Evolutionary conservation across 1,140 invertebrate species (phyloP), one percentile per base, ranked within the genome.

Genomic region (Diachasmimorpha longicaudata): DNA sequence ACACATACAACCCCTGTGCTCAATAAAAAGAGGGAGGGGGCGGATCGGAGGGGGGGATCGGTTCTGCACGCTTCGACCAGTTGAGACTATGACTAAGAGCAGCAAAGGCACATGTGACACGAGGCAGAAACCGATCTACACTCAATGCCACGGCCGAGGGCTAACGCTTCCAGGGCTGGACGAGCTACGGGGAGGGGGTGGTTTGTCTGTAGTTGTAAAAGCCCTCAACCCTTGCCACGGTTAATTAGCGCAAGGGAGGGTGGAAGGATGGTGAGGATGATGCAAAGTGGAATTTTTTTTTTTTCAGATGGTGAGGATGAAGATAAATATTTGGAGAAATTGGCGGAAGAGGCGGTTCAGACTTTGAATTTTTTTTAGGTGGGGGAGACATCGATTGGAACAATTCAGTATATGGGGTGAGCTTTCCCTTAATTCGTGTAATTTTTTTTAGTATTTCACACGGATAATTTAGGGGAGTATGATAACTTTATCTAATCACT

Each of bases 81-180:
- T 42, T 74, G 73, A 69, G 58, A 39, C 81, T 83, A 83, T 83
- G 82, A 83, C 82, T 83, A 83, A 83, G 82, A 83, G 82, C 80
- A 48, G 76, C 69, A 58, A 81, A 42, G 77, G 80, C 63, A 79
- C 46, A 31, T 79, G 81, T 79, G 79, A 81, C 81, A 83, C 80
- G 77, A 82, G 16, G 36, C 52, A 71, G 67, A 76, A 58, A 74
- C 48, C n/a, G 19, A 52, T 75, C 67, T 31, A 75, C 21, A 68
- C 36, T 19, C 21, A 52, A 16, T 48, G 23, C 66, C 10, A 36
- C 44, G 19, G 55, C 23, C 52, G 31, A 63, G 19, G 58, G 19
- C 21, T 63, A 63, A 31, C 23, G 19, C 6, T 55, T 55, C 13
- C 68, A 52, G 63, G 19, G 37, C 21, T 31, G 31, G 31, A 6